Evolutionary conservation across 1,140 invertebrate genomes (phyloP).

Genomic region (Coelopa frigida): DNA sequence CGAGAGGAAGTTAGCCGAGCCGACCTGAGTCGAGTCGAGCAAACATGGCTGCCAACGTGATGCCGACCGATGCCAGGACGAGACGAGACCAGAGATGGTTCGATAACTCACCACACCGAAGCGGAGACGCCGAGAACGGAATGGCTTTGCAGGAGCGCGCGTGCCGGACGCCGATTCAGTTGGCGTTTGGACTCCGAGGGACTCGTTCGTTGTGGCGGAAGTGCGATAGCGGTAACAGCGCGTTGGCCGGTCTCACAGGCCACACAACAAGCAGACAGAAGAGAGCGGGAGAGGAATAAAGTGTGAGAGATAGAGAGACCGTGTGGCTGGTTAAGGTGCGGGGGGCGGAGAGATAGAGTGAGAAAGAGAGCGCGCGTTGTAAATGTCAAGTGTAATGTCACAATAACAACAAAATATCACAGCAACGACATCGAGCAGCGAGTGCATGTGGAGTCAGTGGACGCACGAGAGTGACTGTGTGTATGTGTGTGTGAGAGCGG

Average conservation of each 20-base stretch:
- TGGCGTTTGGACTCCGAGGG: conserved; percentile 13
- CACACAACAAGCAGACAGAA: not conserved
- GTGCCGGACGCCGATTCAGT: conserved; percentile 8
- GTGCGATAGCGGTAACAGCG: conserved; percentile 13
- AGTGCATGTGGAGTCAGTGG: not conserved
- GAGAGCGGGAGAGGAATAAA: conserved; percentile 1
- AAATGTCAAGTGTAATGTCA: conserved; percentile 46
- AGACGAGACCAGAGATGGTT: not conserved
- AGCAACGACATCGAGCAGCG: conserved; percentile 1
- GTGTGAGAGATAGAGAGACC: not conserved
- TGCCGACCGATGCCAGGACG: no score
- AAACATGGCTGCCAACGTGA: conserved; percentile 14
- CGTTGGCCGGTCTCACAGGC: conserved; percentile 2
- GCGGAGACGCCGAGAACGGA: not conserved
- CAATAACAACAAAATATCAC: no score
- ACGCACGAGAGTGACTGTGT: not conserved
- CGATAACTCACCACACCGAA: conserved; percentile 14
- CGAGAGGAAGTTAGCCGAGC: no score
- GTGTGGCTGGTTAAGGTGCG: conserved; percentile 5
- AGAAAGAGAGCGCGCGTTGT: conserved; percentile 10
- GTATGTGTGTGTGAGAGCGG: not conserved
- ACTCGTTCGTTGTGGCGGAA: conserved; percentile 12
- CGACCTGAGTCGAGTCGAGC: no score
- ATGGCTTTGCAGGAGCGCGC: not conserved
- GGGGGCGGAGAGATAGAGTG: conserved; percentile 1